Evolutionary conservation across 2,888 invertebrate species (phyloP), one percentile per base, ranked within the genome.

Genomic region (Thera obeliscata): DNA sequence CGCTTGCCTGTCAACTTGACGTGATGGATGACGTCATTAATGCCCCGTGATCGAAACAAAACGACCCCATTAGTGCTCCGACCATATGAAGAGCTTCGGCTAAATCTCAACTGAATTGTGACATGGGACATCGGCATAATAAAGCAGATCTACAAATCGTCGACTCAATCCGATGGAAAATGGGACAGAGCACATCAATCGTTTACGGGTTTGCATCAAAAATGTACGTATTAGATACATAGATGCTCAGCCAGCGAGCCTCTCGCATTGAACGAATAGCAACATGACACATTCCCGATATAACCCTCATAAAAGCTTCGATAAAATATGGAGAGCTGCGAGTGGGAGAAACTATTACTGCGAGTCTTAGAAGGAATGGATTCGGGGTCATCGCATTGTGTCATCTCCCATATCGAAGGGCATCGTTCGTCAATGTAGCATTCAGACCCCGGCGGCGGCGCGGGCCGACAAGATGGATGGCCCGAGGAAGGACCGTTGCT

Each of bases 361-460:
- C 59, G 80, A 83, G 78, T 80, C 84, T 84, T 80, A 80, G 80
- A 76, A 80, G 83, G 85, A 88, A 88, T 86, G 84, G 87, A 86
- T 87, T 84, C 81, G 86, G 89, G 91, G 89, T 87, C 89, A 90
- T 89, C 89, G 85, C 85, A 86, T 89, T 89, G 91, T 88, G 88
- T 89, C 91, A 88, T 89, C 88, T 87, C 81, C 78, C 83, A 86
- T 89, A 89, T 89, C 88, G 86, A 78, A 80, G 83, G 82, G 81
- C 84, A 86, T 86, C 87, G 86, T 86, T 83, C 87, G 87, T 88
- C 88, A 85, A 80, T 78, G 85, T 79, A 77, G 76, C 84, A 78
- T 78, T 78, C 76, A 79, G 79, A 77, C 70, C 82, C 80, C 78
- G 69, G 75, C 75, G 79, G 74, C 72, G 74, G 7, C 78, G 69